A percentile compares a stretch with the other conserved stretches of the same genome.
These are phyloP conservation scores for Ageneiosus marmoratus DNA, from an alignment of 2,113 vertebrate species.

Conservation along the genomic window DNA sequence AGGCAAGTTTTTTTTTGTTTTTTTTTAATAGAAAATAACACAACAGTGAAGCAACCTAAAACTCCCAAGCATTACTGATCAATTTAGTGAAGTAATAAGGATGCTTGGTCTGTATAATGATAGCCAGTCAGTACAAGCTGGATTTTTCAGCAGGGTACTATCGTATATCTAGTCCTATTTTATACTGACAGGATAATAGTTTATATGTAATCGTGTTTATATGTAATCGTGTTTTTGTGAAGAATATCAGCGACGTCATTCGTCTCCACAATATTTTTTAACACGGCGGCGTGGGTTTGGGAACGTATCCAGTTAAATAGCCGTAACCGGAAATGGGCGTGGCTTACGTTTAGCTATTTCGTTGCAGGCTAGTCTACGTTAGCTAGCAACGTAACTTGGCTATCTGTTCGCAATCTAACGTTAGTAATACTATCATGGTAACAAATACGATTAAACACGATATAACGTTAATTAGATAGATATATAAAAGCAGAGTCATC, in stretches of 20 bases:
- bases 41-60: too few relatives aligned
- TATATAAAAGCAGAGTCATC: not conserved
- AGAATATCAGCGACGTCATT: not conserved
- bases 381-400: not conserved
- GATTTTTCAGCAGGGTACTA: not conserved
- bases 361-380: not conserved
- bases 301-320: not conserved
- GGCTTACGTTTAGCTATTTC: not conserved
- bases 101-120: not conserved
- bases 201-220: not conserved
- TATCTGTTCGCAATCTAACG: not conserved
- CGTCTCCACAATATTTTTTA: not conserved
- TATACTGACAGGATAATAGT: not conserved
- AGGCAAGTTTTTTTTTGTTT: too few relatives aligned
- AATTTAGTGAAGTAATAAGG: not conserved
- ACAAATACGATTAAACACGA: not conserved
- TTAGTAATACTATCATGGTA: not conserved
- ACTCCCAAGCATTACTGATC: not conserved
- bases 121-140: not conserved
- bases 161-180: not conserved
- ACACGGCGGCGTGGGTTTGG: not conserved
- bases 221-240: not conserved
- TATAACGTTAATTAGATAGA: not conserved
- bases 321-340: slow-evolving; percentile 5
- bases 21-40: too few relatives aligned